phyloP scores from a whole-genome alignment of 1,140 invertebrate species.

The Hylaeus anthracinus region DNA sequence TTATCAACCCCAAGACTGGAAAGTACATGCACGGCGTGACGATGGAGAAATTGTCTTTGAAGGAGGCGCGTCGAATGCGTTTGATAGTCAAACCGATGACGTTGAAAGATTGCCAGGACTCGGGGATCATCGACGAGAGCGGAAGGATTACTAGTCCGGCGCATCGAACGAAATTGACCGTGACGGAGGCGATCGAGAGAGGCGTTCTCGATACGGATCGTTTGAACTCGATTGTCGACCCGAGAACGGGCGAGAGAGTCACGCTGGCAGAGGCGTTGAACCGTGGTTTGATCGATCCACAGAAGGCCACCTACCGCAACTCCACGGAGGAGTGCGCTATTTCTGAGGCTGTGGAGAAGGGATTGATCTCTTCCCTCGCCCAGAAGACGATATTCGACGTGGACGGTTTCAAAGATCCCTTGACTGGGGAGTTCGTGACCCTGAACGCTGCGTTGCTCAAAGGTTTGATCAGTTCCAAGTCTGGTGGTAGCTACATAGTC shows the following conservation, averaged over 20 bases:
- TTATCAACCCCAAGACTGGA: constrained; percentile 89
- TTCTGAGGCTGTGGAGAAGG: constrained; percentile 91
- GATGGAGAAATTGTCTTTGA: constrained; percentile 88
- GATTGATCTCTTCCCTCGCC: constrained; percentile 92
- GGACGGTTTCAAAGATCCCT: constrained; percentile 93
- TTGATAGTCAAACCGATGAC: constrained; percentile 94
- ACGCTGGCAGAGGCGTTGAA: constrained; percentile 92
- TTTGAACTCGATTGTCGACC: constrained; percentile 91
- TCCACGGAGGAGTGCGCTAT: constrained; percentile 88
- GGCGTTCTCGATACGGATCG: constrained; percentile 92
- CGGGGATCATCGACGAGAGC: constrained; percentile 89
- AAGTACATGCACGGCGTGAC: constrained; percentile 89
- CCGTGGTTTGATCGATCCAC: constrained; percentile 88
- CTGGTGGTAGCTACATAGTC: constrained; percentile 86
- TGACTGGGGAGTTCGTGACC: constrained; percentile 90
- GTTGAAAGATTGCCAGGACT: constrained; percentile 92
- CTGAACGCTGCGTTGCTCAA: constrained; percentile 92
- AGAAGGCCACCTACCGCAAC: constrained; percentile 86
- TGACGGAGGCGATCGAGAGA: constrained; percentile 90
- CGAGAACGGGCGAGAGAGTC: constrained; percentile 88
- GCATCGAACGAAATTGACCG: constrained; percentile 87
- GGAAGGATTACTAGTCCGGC: constrained; percentile 90
- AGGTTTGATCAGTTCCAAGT: constrained; percentile 88
- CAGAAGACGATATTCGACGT: constrained; percentile 95
- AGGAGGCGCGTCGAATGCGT: constrained; percentile 89